Base-by-base conservation (phyloP, 2,797 vertebrate species). In the Gymnothorax javanicus region DNA sequence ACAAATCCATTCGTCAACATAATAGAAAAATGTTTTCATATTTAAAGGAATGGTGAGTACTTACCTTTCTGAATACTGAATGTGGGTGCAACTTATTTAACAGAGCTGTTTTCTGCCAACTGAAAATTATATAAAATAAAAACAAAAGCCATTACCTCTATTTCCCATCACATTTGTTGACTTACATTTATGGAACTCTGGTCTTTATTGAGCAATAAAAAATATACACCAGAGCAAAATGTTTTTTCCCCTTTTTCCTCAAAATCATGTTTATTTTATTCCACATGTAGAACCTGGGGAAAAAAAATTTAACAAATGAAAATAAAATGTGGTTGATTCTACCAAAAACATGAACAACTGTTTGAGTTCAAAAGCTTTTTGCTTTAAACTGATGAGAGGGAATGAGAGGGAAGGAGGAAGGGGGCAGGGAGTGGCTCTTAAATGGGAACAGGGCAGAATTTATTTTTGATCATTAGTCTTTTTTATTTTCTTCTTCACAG, bases 151-250 rank as follows among this genome's bases (percentile, higher is more conserved):
- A 91, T 91, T 89, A 90, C 90, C 94, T 91, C 90, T 85, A 92
- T 95, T 88, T 92, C 88, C 86, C 90, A 91, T 94, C 89, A 96
- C 94, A 93, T 96, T 95, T 93, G 96, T 95, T 95, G 96, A 96
- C 91, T 94, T 96, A 94, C 33, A 43, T 43, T 43, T 96, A 96
- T 93, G 94, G 96, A 97, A 97, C 94, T 96, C 96, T 92, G 91
- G 94, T 97, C 94, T 99, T 99, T 97, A 99, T 97, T 98, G 94
- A 97, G 95, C 95, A 96, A 97, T 97, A 96, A 98, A 97, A 99
- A 99, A 97, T 97, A 98, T 97, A 98, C 97, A 98, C 95, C 97
- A 97, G 96, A 97, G 97, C 97, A 97, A 98, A 97, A 93, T 94
- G 93, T 94, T 93, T 88, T 91, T 89, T 92, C 92, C 93, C 94